Percentiles rank a stretch among this genome's conserved stretches.
Evolutionary conservation across 2,797 vertebrate species (phyloP).

Genomic region (Coccyzus lansbergi): DNA sequence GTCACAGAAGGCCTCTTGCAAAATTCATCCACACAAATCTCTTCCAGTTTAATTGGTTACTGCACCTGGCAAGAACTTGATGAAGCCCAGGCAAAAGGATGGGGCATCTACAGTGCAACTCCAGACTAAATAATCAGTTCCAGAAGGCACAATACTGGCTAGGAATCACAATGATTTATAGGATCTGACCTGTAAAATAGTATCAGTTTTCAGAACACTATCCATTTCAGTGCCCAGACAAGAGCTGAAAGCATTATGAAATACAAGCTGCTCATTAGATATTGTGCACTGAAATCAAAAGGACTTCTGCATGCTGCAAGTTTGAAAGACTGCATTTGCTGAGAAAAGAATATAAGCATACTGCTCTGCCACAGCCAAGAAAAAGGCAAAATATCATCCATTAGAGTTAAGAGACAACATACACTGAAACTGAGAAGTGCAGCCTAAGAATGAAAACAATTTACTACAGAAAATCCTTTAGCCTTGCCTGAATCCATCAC

Average conservation of each 20-base stretch:
- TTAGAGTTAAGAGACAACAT: neutral
- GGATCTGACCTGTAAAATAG: conserved; percentile 35
- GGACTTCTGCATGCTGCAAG: neutral
- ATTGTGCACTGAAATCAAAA: neutral
- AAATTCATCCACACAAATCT: neutral
- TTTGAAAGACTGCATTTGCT: neutral
- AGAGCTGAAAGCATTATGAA: conserved; percentile 14
- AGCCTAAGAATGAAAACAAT: neutral
- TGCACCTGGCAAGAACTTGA: neutral
- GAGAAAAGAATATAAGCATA: neutral
- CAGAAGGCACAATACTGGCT: neutral
- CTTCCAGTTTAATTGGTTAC: neutral
- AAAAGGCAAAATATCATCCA: conserved; percentile 3
- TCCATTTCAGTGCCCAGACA: neutral
- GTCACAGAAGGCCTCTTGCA: neutral
- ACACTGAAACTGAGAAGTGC: neutral
- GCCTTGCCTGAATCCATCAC: neutral
- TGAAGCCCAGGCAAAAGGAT: neutral
- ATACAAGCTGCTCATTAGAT: neutral
- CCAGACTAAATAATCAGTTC: neutral
- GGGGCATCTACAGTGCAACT: neutral
- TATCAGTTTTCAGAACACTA: neutral
- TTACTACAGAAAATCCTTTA: neutral
- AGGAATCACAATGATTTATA: neutral
- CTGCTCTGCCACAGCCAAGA: neutral